phyloP scores from a whole-genome alignment of 2,113 vertebrate genomes.

The Lepus timidus region DNA sequence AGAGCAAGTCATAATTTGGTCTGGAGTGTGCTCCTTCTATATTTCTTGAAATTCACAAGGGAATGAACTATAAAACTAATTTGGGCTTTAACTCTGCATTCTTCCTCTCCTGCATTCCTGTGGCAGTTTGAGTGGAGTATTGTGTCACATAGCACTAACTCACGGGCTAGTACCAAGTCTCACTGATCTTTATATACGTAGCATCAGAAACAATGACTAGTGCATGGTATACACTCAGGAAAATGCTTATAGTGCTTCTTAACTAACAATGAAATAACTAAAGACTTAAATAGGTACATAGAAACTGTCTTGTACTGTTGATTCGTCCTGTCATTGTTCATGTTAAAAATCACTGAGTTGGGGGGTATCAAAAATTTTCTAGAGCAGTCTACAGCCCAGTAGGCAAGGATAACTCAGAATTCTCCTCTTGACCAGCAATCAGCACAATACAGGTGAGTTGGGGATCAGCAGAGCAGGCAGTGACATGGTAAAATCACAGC shows the following conservation, averaged over 20 bases:
- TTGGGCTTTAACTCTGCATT: slow-evolving; percentile 16
- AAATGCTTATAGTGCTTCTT: slow-evolving; percentile 40
- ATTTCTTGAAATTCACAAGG: neutral
- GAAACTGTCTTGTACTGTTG: neutral
- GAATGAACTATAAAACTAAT: slow-evolving; percentile 15
- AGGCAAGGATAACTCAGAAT: slow-evolving; percentile 21
- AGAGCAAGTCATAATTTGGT: neutral
- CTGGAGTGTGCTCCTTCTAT: slow-evolving; percentile 12
- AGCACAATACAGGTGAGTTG: slow-evolving; percentile 27
- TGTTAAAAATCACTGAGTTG: slow-evolving; percentile 29
- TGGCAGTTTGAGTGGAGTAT: neutral
- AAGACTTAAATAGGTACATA: neutral
- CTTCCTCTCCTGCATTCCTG: neutral
- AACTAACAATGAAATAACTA: slow-evolving; percentile 49
- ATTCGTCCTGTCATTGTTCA: neutral
- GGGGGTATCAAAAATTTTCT: neutral
- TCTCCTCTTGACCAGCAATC: slow-evolving; percentile 43
- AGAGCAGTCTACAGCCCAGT: neutral
- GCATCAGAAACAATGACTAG: neutral
- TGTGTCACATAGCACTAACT: neutral
- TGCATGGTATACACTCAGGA: neutral
- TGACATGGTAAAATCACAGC: slow-evolving; percentile 38
- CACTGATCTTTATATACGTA: neutral
- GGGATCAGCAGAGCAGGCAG: slow-evolving; percentile 39
- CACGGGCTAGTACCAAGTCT: neutral